phyloP scores from a whole-genome alignment of 1,140 invertebrate species.

The Maconellicoccus hirsutus region DNA sequence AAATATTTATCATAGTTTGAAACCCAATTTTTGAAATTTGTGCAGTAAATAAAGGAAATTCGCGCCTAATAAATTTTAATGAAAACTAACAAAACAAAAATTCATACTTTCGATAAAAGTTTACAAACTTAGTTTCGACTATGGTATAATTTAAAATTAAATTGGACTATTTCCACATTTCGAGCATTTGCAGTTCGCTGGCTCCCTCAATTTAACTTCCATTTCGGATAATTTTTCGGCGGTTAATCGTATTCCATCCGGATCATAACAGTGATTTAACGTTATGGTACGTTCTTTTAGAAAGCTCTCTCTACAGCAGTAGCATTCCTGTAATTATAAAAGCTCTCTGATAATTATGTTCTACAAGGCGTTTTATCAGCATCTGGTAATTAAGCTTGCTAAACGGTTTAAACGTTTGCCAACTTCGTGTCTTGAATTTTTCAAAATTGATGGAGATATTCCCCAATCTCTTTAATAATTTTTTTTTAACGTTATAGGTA shows the following conservation, averaged over 20 bases:
- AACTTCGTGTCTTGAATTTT: too few species aligned
- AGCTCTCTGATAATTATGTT: too few species aligned
- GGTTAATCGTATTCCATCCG: constrained; percentile 62
- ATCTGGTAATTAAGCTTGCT: too few species aligned
- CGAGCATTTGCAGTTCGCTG: constrained; percentile 76
- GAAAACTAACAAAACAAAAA: neutral
- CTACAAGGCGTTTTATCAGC: too few species aligned
- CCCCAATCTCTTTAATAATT: too few species aligned
- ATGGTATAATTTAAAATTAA: neutral
- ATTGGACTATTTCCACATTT: constrained; percentile 52
- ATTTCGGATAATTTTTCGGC: constrained; percentile 48
- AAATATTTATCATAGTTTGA: too few species aligned
- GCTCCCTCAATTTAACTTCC: constrained; percentile 71
- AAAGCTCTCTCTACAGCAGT: constrained; percentile 77
- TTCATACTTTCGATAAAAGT: neutral
- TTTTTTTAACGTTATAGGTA: too few species aligned
- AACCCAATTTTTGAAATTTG: too few species aligned
- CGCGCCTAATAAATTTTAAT: neutral
- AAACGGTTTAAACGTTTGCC: too few species aligned
- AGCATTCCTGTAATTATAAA: constrained; percentile 57
- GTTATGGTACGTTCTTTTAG: constrained; percentile 66
- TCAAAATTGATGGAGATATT: too few species aligned
- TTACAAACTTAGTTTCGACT: neutral
- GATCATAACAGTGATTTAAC: constrained; percentile 72
- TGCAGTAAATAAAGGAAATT: too few species aligned